Evolutionary conservation across 2,888 invertebrate genomes (phyloP), one percentile per base, ranked within the genome.

Genomic region (Ochropleura plecta): DNA sequence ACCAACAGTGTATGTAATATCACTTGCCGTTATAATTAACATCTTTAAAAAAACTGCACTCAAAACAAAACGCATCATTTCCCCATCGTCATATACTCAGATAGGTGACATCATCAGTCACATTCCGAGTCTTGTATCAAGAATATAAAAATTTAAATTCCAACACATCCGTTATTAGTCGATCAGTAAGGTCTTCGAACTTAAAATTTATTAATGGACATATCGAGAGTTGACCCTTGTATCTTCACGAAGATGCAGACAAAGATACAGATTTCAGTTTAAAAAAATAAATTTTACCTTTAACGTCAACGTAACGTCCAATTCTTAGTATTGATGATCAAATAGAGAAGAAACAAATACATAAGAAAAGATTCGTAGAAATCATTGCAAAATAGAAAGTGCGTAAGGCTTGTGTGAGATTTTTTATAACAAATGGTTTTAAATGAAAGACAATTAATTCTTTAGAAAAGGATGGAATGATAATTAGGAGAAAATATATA

Each of bases 71-170:
- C 66, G 62, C 72, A 76, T 57, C 16, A 53, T 16, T 40, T 63
- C 63, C 67, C 75, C 69, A 74, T 81, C 79, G 49, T 60, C 77
- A 78, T 66, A 76, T 74, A 84, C 68, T 78, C 71, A 71, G 30
- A 62, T 68, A 40, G 74, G 70, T 87, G 87, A 86, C 87, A 81
- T 86, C 87, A 86, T 74, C 64, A 44, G 16, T 60, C 40, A 73
- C 78, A 74, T 78, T 75, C 76, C 73, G 70, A 60, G 69, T 75
- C 53, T 67, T 62, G 46, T 70, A 67, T 53, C 49, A 51, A 62
- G 48, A 78, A 46, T n/a, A 77, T 70, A 59, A 70, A 48, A n/a
- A 79, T 71, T 59, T 55, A 70, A 81, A 83, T 83, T 73, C 76
- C 83, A 55, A 9, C 63, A 83, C 77, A 85, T 81, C 86, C 86